These are phyloP conservation scores for Balearica regulorum DNA, from an alignment of 2,797 vertebrate genomes.

Conservation along the genomic window DNA sequence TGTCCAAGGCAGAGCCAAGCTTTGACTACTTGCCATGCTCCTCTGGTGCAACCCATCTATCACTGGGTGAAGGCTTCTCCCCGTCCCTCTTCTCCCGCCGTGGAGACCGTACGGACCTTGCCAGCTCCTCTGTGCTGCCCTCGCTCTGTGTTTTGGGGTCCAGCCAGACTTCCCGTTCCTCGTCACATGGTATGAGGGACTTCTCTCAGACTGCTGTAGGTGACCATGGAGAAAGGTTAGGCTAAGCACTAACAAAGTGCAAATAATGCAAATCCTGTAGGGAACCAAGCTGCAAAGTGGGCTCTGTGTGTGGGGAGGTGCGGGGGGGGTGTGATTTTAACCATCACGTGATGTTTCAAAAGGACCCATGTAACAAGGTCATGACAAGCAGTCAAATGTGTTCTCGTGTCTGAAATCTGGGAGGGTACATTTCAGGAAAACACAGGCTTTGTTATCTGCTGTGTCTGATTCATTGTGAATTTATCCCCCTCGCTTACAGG, in stretches of 20 bases:
- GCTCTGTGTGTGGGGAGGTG: no score
- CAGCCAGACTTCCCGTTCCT: neutral
- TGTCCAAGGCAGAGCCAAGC: neutral
- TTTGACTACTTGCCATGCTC: neutral
- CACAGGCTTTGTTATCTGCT: neutral
- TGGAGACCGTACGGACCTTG: rapidly evolving
- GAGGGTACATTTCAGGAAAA: neutral
- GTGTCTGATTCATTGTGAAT: neutral
- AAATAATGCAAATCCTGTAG: neutral
- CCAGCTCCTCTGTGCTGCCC: neutral
- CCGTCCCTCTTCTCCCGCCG: neutral
- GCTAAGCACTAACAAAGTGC: neutral
- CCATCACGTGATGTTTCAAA: neutral
- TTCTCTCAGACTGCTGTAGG: neutral
- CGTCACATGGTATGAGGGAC: rapidly evolving
- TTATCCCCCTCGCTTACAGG: no score
- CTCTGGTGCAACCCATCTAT: rapidly evolving
- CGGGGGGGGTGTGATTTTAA: neutral
- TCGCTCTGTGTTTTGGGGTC: neutral
- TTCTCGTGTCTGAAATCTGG: neutral
- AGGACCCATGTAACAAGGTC: neutral
- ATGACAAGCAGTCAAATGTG: neutral
- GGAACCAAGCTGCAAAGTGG: neutral
- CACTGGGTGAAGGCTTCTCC: neutral
- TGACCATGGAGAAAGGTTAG: neutral